These are phyloP conservation scores for Paramisgurnus dabryanus DNA, from an alignment of 2,113 vertebrate species.

Conservation along the genomic window DNA sequence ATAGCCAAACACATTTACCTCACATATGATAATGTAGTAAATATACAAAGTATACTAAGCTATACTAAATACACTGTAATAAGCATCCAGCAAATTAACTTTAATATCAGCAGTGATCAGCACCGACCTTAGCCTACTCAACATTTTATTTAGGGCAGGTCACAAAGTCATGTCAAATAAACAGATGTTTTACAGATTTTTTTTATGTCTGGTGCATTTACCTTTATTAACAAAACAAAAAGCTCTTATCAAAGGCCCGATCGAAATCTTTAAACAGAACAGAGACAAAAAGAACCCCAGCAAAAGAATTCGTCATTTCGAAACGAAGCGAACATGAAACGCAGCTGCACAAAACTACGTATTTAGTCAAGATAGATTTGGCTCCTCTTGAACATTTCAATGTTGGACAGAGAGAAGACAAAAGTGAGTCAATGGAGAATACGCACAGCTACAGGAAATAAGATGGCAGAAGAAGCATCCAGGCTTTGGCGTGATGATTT, in stretches of 20 bases:
- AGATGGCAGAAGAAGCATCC: slow-evolving; percentile 23
- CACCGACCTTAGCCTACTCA: neutral
- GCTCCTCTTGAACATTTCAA: slow-evolving; percentile 43
- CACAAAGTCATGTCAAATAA: no score
- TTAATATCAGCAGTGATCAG: neutral
- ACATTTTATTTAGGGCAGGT: neutral
- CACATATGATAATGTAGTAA: slow-evolving; percentile 30
- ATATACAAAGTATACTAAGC: neutral
- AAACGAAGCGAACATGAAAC: slow-evolving; percentile 16
- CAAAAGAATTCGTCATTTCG: neutral
- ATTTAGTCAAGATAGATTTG: slow-evolving; percentile 35
- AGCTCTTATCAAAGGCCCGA: neutral
- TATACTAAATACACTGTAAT: neutral
- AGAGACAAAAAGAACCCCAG: slow-evolving; percentile 8
- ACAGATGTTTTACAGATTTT: neutral
- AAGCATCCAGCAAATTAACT: neutral
- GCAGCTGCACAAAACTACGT: slow-evolving; percentile 18
- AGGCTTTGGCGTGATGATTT: slow-evolving; percentile 28
- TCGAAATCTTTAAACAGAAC: neutral
- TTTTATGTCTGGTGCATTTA: neutral
- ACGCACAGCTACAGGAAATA: slow-evolving; percentile 15
- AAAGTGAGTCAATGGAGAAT: slow-evolving; percentile 22
- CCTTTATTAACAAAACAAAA: slow-evolving; percentile 5
- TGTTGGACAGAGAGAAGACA: slow-evolving; percentile 32
- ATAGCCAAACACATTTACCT: slow-evolving; percentile 9